phyloP scores from a whole-genome alignment of 2,797 vertebrate genomes.

The Pangasius sanitwongsei region DNA sequence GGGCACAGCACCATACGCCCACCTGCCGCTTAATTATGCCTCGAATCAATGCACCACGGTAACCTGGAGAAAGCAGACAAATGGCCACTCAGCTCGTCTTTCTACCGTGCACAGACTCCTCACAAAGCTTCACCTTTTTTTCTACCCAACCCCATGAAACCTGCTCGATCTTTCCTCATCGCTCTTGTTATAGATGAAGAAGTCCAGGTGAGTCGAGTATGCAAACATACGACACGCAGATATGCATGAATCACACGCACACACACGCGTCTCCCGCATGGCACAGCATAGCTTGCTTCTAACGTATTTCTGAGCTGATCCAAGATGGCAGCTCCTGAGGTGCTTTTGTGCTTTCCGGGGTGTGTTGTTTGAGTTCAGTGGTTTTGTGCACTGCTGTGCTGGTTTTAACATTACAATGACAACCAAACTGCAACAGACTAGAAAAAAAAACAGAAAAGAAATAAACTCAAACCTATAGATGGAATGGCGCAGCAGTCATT shows the following conservation, averaged over 20 bases:
- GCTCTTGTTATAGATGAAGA: slow-evolving; percentile 46
- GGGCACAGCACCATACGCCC: slow-evolving; percentile 45
- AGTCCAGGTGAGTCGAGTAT: slow-evolving; percentile 42
- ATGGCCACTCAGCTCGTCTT: slow-evolving; percentile 39
- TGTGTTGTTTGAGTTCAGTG: slow-evolving; percentile 44
- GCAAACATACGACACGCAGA: slow-evolving; percentile 40
- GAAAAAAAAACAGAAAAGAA: slow-evolving; percentile 26
- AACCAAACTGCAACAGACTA: slow-evolving; percentile 24
- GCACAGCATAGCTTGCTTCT: slow-evolving; percentile 27
- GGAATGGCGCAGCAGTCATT: slow-evolving; percentile 42
- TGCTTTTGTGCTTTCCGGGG: slow-evolving; percentile 50
- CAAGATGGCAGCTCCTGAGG: slow-evolving; percentile 61
- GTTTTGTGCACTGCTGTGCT: slow-evolving; percentile 15
- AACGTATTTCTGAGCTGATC: slow-evolving; percentile 53
- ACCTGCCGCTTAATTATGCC: slow-evolving; percentile 53
- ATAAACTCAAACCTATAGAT: slow-evolving; percentile 36
- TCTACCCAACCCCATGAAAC: slow-evolving; percentile 9
- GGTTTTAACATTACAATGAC: slow-evolving; percentile 42
- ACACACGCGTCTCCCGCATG: slow-evolving; percentile 30
- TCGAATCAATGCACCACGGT: slow-evolving; percentile 48
- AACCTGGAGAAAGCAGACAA: slow-evolving; percentile 51
- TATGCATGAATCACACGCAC: slow-evolving; percentile 17
- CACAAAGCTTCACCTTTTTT: slow-evolving; percentile 15
- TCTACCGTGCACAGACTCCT: slow-evolving; percentile 29
- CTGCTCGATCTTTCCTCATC: slow-evolving; percentile 48